Conservation (phyloP, 2,113 vertebrate species). For the Ranitomeya imitator region DNA sequence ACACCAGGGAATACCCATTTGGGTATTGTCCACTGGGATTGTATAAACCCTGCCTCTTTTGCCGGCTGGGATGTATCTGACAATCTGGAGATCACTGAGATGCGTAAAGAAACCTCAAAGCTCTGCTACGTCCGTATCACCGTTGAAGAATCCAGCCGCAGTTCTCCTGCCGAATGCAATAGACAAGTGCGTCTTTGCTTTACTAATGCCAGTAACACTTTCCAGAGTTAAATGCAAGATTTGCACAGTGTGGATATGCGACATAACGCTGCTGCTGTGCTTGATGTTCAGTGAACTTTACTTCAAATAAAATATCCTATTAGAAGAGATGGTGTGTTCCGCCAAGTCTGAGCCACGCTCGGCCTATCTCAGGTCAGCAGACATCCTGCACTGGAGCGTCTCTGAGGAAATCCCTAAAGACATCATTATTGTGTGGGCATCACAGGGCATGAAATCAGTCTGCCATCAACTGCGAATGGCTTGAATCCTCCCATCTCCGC, state of each 20-base stretch:
- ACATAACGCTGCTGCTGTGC: not conserved
- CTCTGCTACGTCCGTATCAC: not conserved
- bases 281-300: conserved; percentile 43
- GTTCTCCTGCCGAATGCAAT: not conserved
- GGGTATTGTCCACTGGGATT: too few species aligned
- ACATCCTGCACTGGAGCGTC: conserved; percentile 7
- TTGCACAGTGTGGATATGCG: not conserved
- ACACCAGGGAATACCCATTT: too few species aligned
- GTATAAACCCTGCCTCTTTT: too few species aligned
- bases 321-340: conserved; percentile 20
- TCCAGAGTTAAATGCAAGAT: not conserved
- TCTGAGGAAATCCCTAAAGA: conserved; percentile 22
- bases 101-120: not conserved
- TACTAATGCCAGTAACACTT: not conserved
- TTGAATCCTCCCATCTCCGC: not conserved
- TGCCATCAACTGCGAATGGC: not conserved
- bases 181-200: not conserved
- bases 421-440: conserved; percentile 47
- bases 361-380: not conserved
- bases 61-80: too few species aligned
- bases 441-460: conserved; percentile 39
- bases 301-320: conserved; percentile 44
- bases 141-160: not conserved
- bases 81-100: too few species aligned
- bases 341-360: not conserved